Evolutionary conservation across 2,797 vertebrate genomes (phyloP).

Genomic region (Gouania willdenowi): DNA sequence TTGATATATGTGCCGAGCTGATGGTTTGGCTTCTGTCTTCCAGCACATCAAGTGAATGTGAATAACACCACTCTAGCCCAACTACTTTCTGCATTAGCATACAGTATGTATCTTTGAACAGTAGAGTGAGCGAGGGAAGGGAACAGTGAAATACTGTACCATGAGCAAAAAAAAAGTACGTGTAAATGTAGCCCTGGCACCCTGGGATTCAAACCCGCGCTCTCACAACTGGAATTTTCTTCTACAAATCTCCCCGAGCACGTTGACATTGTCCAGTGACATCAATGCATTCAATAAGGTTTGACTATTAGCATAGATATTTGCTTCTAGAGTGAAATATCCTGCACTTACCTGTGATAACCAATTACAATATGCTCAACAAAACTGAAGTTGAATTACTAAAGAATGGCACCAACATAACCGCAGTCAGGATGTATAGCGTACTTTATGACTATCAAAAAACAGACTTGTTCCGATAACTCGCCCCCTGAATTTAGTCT

Average conservation of each 20-base stretch:
- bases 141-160: conserved; percentile 24
- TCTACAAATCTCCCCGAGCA: conserved; percentile 52
- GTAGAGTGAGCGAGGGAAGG: conserved; percentile 22
- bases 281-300: conserved; percentile 12
- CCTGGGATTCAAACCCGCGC: conserved; percentile 43
- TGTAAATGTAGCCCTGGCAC: conserved; percentile 30
- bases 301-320: neutral
- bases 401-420: too few relatives aligned
- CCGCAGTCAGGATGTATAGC: too few relatives aligned
- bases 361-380: neutral
- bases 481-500: too few relatives aligned
- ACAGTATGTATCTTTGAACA: conserved; percentile 52
- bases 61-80: conserved; percentile 25
- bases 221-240: conserved; percentile 36
- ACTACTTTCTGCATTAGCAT: conserved; percentile 54
- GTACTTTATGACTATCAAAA: too few relatives aligned
- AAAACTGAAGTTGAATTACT: too few relatives aligned
- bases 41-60: conserved; percentile 27
- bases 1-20: conserved; percentile 45
- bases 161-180: conserved; percentile 42
- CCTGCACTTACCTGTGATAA: neutral
- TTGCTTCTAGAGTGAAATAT: neutral
- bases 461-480: too few relatives aligned
- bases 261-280: conserved; percentile 31
- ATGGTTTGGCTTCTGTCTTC: conserved; percentile 48